phyloP scores from a whole-genome alignment of 2,797 vertebrate genomes.

The Smutsia gigantea region DNA sequence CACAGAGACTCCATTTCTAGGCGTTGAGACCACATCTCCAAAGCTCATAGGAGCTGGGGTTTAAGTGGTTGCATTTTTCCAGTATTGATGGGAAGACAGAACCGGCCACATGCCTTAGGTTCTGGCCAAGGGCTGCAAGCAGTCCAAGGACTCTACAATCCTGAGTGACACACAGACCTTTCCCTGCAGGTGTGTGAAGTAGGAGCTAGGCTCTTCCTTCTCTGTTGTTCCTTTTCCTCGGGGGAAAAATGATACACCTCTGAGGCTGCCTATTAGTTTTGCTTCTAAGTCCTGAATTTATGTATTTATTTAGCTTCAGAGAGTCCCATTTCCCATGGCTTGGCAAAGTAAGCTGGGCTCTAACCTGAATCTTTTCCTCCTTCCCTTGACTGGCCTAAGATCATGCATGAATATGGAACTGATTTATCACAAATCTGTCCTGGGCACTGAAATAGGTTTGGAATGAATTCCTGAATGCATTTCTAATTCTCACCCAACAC shows the following conservation, averaged over 20 bases:
- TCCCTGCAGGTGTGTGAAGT: not conserved
- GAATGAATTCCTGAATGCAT: not conserved
- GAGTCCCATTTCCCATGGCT: not conserved
- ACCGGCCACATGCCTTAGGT: not conserved
- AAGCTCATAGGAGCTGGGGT: not conserved
- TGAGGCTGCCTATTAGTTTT: not conserved
- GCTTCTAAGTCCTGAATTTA: not conserved
- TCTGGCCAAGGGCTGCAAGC: not conserved
- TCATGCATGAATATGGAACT: not conserved
- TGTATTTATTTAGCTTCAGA: not conserved
- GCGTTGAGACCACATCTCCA: not conserved
- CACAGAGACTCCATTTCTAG: not conserved
- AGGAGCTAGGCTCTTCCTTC: not conserved
- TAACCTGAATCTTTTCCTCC: not conserved
- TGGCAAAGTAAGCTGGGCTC: not conserved
- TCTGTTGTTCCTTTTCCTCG: not conserved
- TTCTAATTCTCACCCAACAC: not conserved
- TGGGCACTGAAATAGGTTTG: not conserved
- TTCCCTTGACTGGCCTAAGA: not conserved
- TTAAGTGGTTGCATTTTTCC: not conserved
- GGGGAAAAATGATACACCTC: not conserved
- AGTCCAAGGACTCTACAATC: not conserved
- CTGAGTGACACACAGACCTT: not conserved
- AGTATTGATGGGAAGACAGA: not conserved
- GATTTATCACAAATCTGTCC: constrained; percentile 5